phyloP scores from a whole-genome alignment of 2,797 vertebrate species.

The Leptodactylus fallax region DNA sequence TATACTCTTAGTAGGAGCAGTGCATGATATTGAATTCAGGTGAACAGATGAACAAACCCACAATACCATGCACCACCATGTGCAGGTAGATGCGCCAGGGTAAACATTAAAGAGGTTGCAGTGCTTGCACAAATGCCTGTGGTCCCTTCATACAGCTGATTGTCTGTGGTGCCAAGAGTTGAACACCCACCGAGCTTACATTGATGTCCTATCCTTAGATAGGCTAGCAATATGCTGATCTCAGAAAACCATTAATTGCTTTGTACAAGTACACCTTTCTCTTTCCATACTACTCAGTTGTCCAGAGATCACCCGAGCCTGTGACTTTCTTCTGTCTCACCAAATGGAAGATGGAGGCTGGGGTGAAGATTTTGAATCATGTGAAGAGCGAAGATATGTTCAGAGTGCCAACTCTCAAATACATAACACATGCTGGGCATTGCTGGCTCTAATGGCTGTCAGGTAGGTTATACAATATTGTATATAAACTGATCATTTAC shows the following conservation, averaged over 20 bases:
- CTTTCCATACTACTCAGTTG: slow-evolving; percentile 66
- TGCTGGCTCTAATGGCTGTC: slow-evolving; percentile 90
- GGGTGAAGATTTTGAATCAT: slow-evolving; percentile 97
- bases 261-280: background rate
- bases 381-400: slow-evolving; percentile 84
- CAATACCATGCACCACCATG: too few relatives aligned
- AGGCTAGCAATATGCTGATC: too few relatives aligned
- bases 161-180: too few relatives aligned
- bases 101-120: too few relatives aligned
- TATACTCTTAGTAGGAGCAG: too few relatives aligned
- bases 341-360: slow-evolving; percentile 95
- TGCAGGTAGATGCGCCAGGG: too few relatives aligned
- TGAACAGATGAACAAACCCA: too few relatives aligned
- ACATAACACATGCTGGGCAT: slow-evolving; percentile 93
- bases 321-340: slow-evolving; percentile 85
- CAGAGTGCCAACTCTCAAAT: slow-evolving; percentile 88
- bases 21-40: too few relatives aligned
- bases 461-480: slow-evolving; percentile 75
- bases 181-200: too few relatives aligned
- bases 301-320: slow-evolving; percentile 83
- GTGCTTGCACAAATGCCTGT: too few relatives aligned
- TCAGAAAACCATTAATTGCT: background rate
- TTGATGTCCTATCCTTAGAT: too few relatives aligned
- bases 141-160: too few relatives aligned
- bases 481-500: background rate